Evolutionary conservation across 2,888 invertebrate genomes (phyloP).

Genomic region (Agapetus fuscipes): DNA sequence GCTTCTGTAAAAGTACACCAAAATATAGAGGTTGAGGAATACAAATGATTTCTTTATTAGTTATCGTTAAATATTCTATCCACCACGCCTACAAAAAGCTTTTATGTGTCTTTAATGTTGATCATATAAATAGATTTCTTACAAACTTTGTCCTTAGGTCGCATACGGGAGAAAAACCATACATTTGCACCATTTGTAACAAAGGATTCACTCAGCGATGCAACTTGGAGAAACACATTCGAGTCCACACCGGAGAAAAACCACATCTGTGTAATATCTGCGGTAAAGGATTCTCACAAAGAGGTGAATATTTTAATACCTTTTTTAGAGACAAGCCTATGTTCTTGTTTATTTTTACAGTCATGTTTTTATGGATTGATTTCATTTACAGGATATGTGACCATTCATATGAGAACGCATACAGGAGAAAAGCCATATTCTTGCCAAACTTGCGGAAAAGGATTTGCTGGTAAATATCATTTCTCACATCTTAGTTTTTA

Average conservation of each 20-base stretch:
- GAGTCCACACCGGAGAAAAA: slow-evolving; percentile 35
- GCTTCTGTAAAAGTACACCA: too few species aligned
- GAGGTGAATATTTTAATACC: slow-evolving; percentile 3
- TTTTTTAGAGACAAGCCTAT: not conserved
- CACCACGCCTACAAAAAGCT: too few species aligned
- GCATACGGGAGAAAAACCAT: slow-evolving; percentile 19
- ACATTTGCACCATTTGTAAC: slow-evolving; percentile 13
- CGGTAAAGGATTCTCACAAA: slow-evolving; percentile 30
- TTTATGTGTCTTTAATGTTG: too few species aligned
- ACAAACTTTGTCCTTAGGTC: too few species aligned
- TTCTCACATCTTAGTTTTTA: too few species aligned
- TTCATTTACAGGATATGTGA: slow-evolving; percentile 31
- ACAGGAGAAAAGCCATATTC: slow-evolving; percentile 35
- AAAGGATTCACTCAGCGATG: slow-evolving; percentile 35
- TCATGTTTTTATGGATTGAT: too few species aligned
- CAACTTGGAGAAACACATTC: slow-evolving; percentile 36
- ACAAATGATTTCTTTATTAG: too few species aligned
- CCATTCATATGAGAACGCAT: slow-evolving; percentile 35
- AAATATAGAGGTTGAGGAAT: too few species aligned
- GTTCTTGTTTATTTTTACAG: not conserved
- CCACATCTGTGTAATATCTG: slow-evolving; percentile 35
- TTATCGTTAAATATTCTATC: too few species aligned
- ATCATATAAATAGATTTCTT: too few species aligned
- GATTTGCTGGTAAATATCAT: slow-evolving; percentile 24
- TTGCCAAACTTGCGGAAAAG: slow-evolving; percentile 33